Evolutionary conservation across 2,797 vertebrate genomes (phyloP).

Genomic region (Leucoraja ocellata): DNA sequence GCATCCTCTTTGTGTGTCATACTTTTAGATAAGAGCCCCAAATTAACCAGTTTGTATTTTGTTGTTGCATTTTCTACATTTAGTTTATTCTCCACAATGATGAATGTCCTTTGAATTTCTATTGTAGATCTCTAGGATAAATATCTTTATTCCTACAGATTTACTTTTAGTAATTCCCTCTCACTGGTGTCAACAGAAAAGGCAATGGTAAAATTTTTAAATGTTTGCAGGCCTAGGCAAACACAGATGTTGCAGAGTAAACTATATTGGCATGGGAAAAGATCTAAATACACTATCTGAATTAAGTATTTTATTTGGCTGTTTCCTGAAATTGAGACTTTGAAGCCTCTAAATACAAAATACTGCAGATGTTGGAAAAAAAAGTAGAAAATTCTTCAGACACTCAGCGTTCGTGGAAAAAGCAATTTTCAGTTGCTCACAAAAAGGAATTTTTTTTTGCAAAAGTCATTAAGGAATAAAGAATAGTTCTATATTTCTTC

Average conservation of each 20-base stretch:
- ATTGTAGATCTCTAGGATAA: background rate
- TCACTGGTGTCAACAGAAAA: background rate
- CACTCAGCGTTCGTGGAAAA: too few relatives aligned
- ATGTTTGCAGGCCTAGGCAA: background rate
- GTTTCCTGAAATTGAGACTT: background rate
- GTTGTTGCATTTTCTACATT: background rate
- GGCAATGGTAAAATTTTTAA: background rate
- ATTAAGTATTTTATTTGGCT: background rate
- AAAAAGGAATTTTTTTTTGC: too few relatives aligned
- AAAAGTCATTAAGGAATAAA: background rate
- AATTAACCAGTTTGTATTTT: background rate
- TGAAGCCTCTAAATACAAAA: background rate
- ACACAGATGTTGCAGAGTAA: background rate
- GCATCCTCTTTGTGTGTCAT: too few relatives aligned
- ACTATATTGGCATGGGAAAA: background rate
- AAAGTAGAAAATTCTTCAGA: too few relatives aligned
- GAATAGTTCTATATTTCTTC: background rate
- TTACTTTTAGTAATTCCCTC: background rate
- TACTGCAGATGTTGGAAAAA: too few relatives aligned
- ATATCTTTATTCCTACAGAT: background rate
- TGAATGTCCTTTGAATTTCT: background rate
- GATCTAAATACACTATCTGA: background rate
- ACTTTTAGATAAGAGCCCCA: background rate
- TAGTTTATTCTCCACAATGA: background rate
- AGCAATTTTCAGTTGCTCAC: too few relatives aligned